phyloP scores from a whole-genome alignment of 2,113 vertebrate species.

The Ramphastos sulfuratus region DNA sequence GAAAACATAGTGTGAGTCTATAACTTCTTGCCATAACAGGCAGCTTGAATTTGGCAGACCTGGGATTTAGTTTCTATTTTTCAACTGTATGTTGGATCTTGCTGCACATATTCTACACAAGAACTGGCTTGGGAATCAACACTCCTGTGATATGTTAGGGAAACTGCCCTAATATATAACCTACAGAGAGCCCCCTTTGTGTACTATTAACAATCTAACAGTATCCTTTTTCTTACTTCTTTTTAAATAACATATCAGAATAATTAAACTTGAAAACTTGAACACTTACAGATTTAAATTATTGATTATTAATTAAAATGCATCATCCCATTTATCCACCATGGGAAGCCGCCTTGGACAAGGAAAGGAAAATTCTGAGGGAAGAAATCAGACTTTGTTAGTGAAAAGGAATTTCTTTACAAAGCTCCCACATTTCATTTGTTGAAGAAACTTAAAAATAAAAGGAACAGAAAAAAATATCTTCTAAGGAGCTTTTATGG shows the following conservation, averaged over 20 bases:
- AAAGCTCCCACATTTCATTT: background rate
- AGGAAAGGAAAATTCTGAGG: background rate
- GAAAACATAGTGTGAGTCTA: background rate
- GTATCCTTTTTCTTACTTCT: background rate
- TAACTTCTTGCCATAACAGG: background rate
- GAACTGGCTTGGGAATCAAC: background rate
- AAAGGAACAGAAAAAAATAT: background rate
- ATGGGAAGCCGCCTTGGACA: background rate
- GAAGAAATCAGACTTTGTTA: background rate
- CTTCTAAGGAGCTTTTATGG: background rate
- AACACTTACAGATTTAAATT: background rate
- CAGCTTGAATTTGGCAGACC: background rate
- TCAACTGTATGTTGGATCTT: background rate
- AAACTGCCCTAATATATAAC: background rate
- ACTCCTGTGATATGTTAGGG: background rate
- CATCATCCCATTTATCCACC: background rate
- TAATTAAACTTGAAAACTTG: background rate
- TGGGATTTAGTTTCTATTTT: background rate
- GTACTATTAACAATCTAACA: background rate
- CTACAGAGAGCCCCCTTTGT: background rate
- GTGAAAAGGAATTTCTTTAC: background rate
- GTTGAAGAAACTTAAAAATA: background rate
- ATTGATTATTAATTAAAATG: background rate
- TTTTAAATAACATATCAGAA: background rate
- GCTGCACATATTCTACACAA: background rate